Conservation (phyloP, 2,888 invertebrate genomes). For the Melinaea marsaeus region DNA sequence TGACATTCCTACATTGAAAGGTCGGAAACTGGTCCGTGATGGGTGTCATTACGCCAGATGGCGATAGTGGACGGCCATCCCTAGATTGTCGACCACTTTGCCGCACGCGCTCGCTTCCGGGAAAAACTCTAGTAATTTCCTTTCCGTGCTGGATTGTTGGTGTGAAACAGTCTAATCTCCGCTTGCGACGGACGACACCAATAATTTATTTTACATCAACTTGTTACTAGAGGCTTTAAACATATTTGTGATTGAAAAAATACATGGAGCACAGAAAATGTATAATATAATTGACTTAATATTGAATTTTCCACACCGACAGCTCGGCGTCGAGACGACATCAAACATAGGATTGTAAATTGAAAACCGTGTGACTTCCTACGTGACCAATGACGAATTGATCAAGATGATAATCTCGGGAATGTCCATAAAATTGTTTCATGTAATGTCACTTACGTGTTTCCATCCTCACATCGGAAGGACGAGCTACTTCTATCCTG, state of each 20-base stretch:
- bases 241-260: conserved; percentile 9
- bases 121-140: conserved; percentile 37
- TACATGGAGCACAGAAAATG: neutral
- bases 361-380: conserved; percentile 45
- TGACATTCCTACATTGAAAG: conserved; percentile 54
- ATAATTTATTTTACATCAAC: conserved; percentile 32
- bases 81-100: conserved; percentile 52
- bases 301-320: neutral
- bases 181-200: neutral
- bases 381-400: conserved; percentile 43
- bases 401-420: conserved; percentile 10
- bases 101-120: conserved; percentile 53
- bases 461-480: conserved; percentile 11
- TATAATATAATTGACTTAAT: too few relatives aligned
- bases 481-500: too few relatives aligned
- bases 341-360: conserved; percentile 33
- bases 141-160: conserved; percentile 37
- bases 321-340: neutral
- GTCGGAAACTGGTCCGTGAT: conserved; percentile 51
- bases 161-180: conserved; percentile 43
- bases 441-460: conserved; percentile 21
- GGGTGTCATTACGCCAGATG: conserved; percentile 41
- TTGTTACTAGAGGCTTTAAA: conserved; percentile 11
- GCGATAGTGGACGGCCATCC: conserved; percentile 49
- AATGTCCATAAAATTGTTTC: conserved; percentile 14